phyloP scores from a whole-genome alignment of 2,113 vertebrate genomes.

The Chamaetylas fuelleborni region DNA sequence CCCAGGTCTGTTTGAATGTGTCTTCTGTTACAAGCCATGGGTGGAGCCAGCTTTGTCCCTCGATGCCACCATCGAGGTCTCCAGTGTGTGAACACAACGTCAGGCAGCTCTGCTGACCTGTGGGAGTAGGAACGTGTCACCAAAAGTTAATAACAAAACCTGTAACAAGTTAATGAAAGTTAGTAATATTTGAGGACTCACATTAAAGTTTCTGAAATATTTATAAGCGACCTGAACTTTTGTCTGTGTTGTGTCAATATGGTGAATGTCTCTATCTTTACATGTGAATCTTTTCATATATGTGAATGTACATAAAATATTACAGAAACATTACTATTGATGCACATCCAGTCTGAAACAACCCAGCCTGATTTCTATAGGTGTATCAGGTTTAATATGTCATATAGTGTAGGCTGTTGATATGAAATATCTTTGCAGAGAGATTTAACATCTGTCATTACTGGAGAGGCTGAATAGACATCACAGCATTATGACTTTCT shows the following conservation, averaged over 20 bases:
- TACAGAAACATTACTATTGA: fast-evolving
- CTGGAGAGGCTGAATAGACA: neutral
- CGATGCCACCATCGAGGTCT: neutral
- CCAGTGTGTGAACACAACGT: neutral
- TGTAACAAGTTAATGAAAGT: neutral
- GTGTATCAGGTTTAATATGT: neutral
- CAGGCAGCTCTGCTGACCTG: neutral
- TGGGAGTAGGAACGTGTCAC: fast-evolving
- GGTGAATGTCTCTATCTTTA: neutral
- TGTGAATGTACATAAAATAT: neutral
- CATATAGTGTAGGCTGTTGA: neutral
- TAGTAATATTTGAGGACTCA: neutral
- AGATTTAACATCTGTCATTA: neutral
- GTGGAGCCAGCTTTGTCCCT: neutral
- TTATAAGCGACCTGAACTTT: neutral
- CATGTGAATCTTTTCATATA: neutral
- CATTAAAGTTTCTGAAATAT: neutral
- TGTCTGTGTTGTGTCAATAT: neutral
- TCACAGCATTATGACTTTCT: neutral
- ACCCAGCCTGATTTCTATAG: neutral
- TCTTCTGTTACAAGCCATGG: neutral
- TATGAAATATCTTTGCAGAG: neutral
- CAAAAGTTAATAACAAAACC: neutral
- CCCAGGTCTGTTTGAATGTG: neutral
- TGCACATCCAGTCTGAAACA: neutral